phyloP scores from a whole-genome alignment of 2,797 vertebrate genomes.

The Malurus leucopterus region DNA sequence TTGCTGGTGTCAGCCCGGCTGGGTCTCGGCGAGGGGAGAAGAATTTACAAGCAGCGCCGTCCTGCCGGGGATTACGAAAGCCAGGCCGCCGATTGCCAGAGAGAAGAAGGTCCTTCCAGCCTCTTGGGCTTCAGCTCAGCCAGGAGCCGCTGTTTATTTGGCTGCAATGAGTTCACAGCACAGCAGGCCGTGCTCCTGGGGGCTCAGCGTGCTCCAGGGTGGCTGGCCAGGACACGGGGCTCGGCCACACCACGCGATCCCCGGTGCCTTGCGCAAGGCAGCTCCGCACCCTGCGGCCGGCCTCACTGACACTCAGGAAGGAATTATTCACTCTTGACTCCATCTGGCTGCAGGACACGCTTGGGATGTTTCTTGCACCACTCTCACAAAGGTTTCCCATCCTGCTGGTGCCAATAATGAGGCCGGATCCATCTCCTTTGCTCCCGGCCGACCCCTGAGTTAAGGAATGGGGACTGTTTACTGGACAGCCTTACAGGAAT shows the following conservation, averaged over 20 bases:
- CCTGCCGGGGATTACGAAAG: not conserved
- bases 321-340: not conserved
- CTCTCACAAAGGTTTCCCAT: not conserved
- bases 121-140: not conserved
- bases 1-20: not conserved
- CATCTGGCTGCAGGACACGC: not conserved
- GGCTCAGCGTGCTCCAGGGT: not conserved
- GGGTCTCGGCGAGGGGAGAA: rapidly evolving
- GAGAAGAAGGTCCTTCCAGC: not conserved
- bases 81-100: not conserved
- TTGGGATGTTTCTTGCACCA: not conserved
- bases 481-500: not conserved
- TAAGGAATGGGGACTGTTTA: not conserved
- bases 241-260: not conserved
- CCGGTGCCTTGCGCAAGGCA: not conserved
- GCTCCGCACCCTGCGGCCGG: not conserved
- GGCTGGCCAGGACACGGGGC: not conserved
- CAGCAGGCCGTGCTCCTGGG: not conserved
- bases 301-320: not conserved
- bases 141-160: conserved; percentile 11
- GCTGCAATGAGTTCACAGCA: not conserved
- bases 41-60: not conserved
- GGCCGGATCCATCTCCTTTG: not conserved
- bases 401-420: rapidly evolving
- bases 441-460: rapidly evolving